Evolutionary conservation across 2,888 invertebrate genomes (phyloP).

Genomic region (Pseudanteris insignis): DNA sequence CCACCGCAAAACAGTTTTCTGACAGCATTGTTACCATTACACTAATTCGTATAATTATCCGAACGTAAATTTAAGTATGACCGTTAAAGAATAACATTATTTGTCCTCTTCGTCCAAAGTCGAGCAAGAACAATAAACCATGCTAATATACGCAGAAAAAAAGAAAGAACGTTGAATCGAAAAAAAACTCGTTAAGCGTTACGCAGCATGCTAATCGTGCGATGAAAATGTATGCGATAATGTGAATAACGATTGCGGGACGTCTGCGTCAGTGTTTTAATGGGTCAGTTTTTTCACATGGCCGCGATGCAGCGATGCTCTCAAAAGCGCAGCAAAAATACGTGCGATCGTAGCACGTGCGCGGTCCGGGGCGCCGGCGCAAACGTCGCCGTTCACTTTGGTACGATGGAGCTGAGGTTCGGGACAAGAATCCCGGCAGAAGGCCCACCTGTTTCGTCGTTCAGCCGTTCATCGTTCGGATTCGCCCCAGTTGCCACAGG

Average conservation of each 20-base stretch:
- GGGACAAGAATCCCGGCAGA: constrained; percentile 55
- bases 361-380: constrained; percentile 36
- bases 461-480: constrained; percentile 61
- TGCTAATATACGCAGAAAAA: too few relatives aligned
- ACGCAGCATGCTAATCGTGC: constrained; percentile 20
- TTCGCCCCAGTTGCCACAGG: constrained; percentile 66
- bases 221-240: constrained; percentile 2
- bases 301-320: neutral
- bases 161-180: too few relatives aligned
- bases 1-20: too few relatives aligned
- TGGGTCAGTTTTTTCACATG: constrained; percentile 24
- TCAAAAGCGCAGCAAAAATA: neutral
- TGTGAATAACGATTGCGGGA: constrained; percentile 13
- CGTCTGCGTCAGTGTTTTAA: constrained; percentile 19
- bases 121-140: too few relatives aligned
- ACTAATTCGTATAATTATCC: too few relatives aligned
- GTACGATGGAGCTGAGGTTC: constrained; percentile 42
- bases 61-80: too few relatives aligned
- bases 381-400: constrained; percentile 20
- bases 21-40: too few relatives aligned
- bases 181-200: constrained; percentile 25
- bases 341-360: constrained; percentile 24
- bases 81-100: too few relatives aligned
- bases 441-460: constrained; percentile 63
- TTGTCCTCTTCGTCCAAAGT: too few relatives aligned